Base-by-base conservation (phyloP, 1,140 invertebrate genomes). In the Caenorhabditis brenneri region DNA sequence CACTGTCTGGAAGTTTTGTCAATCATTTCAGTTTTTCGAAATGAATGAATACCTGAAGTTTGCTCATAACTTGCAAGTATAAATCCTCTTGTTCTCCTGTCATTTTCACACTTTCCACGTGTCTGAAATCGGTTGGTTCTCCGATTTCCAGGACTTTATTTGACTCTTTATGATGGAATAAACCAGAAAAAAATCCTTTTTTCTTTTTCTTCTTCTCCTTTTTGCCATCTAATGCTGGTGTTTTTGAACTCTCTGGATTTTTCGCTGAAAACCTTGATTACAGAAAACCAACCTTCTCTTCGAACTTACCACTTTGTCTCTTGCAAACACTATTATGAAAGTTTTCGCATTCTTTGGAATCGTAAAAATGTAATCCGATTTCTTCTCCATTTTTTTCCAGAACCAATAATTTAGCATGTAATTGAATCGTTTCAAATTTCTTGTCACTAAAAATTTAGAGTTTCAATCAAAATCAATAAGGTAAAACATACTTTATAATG, bases 301-400 rank as follows among this genome's bases (percentile, higher is more conserved):
- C 53, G 27, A 36, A 74, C 36, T 42, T 24, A 39, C 36, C 65
- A 42, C 10, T 42, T 46, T 74, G 65, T 42, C 36, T 12, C n/a
- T 46, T 74, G n/a, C 65, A 74, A 42, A 74, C 36, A 46, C 65
- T 42, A 12, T 74, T 74, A 42, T 74, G 65, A 42, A 74, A 74
- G 19, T 74, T 39, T 16, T 42, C 36, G n/a, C 65, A 74, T 42
- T 74, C 65, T 15, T 74, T 74, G 19, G 65, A 74, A 42, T 74
- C 65, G 22, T 74, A 74, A 24, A 74, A 74, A 42, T 74, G 16
- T 4, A 74, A 16, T 22, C 65, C 65, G 24, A 74, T 42, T n/a
- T 74, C n/a, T 12, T 22, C 46, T 1, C 10, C 27, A 24, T 74
- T n/a, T 1, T 31, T n/a, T 24, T 74, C 65, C 2, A 74, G 42